These are phyloP conservation scores for Ceratosolen solmsi DNA, from an alignment of 1,140 invertebrate genomes.

Conservation along the genomic window DNA sequence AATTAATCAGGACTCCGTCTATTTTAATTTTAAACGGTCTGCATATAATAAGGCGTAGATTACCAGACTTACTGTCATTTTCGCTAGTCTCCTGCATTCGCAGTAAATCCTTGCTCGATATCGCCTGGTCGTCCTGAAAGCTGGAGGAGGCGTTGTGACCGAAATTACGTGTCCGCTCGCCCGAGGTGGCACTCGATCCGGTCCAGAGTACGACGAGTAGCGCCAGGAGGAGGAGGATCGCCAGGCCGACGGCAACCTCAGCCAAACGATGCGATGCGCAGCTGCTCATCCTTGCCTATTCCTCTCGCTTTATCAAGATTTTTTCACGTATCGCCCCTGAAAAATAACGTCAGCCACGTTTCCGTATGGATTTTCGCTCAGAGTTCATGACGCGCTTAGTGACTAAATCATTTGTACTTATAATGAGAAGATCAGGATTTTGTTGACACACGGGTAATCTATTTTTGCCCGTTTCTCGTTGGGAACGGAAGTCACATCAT, in stretches of 20 bases:
- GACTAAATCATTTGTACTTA: too few species aligned
- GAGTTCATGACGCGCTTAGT: neutral
- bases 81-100: neutral
- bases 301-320: neutral
- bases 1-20: too few species aligned
- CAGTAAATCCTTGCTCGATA: neutral
- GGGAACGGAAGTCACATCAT: too few species aligned
- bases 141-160: neutral
- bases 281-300: constrained; percentile 19
- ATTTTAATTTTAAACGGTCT: too few species aligned
- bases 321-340: constrained; percentile 29
- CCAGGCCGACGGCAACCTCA: constrained; percentile 36
- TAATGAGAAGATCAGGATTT: constrained; percentile 4
- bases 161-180: neutral
- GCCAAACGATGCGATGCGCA: constrained; percentile 33
- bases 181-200: neutral
- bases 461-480: neutral
- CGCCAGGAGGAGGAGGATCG: constrained; percentile 23
- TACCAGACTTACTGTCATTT: constrained; percentile 26
- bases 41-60: neutral
- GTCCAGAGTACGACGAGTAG: constrained; percentile 40
- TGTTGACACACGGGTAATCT: neutral
- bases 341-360: neutral
- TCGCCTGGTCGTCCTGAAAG: neutral
- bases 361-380: neutral